phyloP scores from a whole-genome alignment of 2,113 vertebrate species.

The Anguilla japonica region DNA sequence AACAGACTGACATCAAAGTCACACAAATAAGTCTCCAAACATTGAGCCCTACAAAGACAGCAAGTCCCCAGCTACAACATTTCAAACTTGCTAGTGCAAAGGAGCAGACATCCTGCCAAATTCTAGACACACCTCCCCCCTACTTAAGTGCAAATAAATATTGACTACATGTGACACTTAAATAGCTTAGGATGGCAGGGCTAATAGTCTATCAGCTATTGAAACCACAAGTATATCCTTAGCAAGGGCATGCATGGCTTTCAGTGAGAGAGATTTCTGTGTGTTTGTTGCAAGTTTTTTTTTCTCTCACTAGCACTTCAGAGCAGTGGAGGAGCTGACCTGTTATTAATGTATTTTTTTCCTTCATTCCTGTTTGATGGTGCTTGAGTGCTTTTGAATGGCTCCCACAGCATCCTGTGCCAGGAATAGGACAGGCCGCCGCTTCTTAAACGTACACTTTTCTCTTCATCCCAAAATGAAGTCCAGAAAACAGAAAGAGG shows the following conservation, averaged over 20 bases:
- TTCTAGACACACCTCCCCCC: conserved; percentile 36
- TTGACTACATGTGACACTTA: background rate
- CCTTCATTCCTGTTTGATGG: background rate
- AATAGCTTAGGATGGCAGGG: background rate
- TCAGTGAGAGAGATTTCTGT: background rate
- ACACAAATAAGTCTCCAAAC: conserved; percentile 33
- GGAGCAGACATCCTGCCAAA: conserved; percentile 49
- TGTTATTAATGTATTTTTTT: background rate
- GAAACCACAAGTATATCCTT: background rate
- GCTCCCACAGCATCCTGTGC: background rate
- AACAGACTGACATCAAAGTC: conserved; percentile 26
- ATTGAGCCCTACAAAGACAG: conserved; percentile 27
- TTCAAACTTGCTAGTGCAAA: conserved; percentile 33
- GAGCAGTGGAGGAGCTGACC: background rate
- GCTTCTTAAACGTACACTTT: background rate
- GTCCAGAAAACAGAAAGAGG: background rate
- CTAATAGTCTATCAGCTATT: background rate
- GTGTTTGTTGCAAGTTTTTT: background rate
- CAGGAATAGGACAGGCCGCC: background rate
- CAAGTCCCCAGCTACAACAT: conserved; percentile 33
- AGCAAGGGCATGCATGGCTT: background rate
- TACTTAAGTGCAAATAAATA: conserved; percentile 41
- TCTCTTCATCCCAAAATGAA: background rate
- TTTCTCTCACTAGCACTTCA: background rate
- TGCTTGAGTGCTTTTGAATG: background rate